Evolutionary conservation across 37 sponge, comb jelly and placozoan species (phyloP), one percentile per base, ranked within the genome.

Genomic region (Ianthella basta): DNA sequence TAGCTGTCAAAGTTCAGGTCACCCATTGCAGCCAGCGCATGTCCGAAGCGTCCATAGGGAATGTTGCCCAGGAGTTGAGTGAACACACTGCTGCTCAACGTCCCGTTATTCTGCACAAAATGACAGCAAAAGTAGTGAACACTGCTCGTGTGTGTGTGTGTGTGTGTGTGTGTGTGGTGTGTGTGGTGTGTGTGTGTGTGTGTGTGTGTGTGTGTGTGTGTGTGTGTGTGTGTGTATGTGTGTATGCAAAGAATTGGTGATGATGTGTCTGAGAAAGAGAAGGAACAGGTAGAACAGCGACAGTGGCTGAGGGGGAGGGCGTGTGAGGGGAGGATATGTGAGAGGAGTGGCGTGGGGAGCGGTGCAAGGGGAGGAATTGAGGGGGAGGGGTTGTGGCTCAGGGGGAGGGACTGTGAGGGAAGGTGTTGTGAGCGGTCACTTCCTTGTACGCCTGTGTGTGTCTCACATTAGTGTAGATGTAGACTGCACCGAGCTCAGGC

Each of bases 401-500:
- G n/a, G n/a, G n/a, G n/a, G n/a, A n/a, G 50, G 3, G 50, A 10
- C 6, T 44, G 50, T 44, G 50, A 3, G 50, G 3, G 50, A 44
- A 44, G 3, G 50, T 3, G 3, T 3, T 44, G 50, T 44, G 50
- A n/a, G n/a, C n/a, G 3, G 50, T n/a, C n/a, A n/a, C n/a, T n/a
- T n/a, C n/a, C 8, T 3, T 44, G 50, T n/a, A n/a, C n/a, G n/a
- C n/a, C n/a, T n/a, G 8, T 44, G 50, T 44, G 50, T 44, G 18
- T 5, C 78, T 75, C 20, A 75, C 78, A 38, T 93, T 92, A 6
- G 56, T 72, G 86, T 86, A 96, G 50, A 96, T 81, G 56, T 83
- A 91, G 23, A 96, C 91, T 4, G 88, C 80, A 15, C 96, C 96
- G 24, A 82, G 80, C 32, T 96, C 96, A 0, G 91, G 85, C 18